Evolutionary conservation across 1,140 invertebrate species (phyloP), one percentile per base, ranked within the genome.

Genomic region (Bombus consobrinus): DNA sequence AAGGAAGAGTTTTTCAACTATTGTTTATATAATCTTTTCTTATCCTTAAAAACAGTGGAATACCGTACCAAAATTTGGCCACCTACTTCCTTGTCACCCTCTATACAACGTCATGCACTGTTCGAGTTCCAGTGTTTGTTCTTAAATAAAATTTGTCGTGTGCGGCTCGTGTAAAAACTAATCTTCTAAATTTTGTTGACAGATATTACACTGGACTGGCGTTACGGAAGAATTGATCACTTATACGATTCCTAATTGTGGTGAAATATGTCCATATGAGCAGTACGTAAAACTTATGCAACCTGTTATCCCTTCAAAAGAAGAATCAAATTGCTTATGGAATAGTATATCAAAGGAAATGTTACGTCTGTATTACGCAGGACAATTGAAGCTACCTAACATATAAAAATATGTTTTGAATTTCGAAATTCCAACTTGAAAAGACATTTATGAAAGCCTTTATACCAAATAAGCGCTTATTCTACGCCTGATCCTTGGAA

Each of bases 151-250:
- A 0, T 28, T n/a, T n/a, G 8, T n/a, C 28, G 47, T 8, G 47
- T 12, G n/a, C 28, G 59, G 12, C 13, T 62, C 28, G 4, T 28
- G 18, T 78, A 71, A 43, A 90, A 93, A 86, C 66, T 77, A 69
- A 69, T 64, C 41, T 39, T 22, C 2, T 43, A 41, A 73, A 41
- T n/a, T n/a, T 41, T 22, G 39, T 73, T 9, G 10, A 43, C 32
- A 41, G 32, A 32, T 41, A 12, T 18, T 43, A 6, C 71, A 28
- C 18, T 18, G 39, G 32, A 12, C 3, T 12, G 68, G 32, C 22
- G 10, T 39, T 71, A 71, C 34, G 12, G 5, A 71, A 71, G n/a
- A 66, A 8, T 66, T 66, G n/a, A 66, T 32, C 12, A 5, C 62
- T 66, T 66, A 32, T 18, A 32, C 12, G 62, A n/a, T 66, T 32